Evolutionary conservation across 2,888 invertebrate species (phyloP).

Genomic region (Pammene aurita): DNA sequence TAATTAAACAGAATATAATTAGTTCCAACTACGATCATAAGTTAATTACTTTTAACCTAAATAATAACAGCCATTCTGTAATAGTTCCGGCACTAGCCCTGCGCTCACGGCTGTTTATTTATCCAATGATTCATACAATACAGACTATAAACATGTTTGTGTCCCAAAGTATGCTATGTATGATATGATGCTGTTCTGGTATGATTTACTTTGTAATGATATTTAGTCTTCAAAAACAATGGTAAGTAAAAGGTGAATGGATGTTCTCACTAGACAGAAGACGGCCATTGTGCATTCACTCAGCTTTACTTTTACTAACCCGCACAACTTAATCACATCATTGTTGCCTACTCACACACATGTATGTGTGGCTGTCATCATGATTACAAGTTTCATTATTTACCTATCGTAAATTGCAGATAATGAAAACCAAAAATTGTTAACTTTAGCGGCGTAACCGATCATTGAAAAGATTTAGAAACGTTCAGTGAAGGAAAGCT

Average conservation of each 20-base stretch:
- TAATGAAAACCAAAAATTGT: conserved; percentile 7
- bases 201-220: conserved; percentile 9
- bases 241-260: conserved; percentile 68
- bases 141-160: conserved; percentile 12
- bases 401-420: background rate
- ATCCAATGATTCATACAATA: conserved; percentile 13
- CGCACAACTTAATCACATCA: conserved; percentile 53
- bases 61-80: conserved; percentile 10
- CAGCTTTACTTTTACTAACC: conserved; percentile 67
- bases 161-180: background rate
- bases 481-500: conserved; percentile 21
- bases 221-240: conserved; percentile 58
- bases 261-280: conserved; percentile 65
- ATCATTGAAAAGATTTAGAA: conserved; percentile 12
- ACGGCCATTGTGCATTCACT: conserved; percentile 60
- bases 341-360: conserved; percentile 54
- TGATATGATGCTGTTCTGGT: conserved; percentile 11
- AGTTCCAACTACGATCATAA: conserved; percentile 8
- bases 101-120: conserved; percentile 3
- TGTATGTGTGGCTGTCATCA: conserved; percentile 43
- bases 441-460: background rate
- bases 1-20: conserved; percentile 9
- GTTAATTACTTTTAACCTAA: conserved; percentile 15
- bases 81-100: conserved; percentile 15
- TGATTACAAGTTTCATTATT: conserved; percentile 7